Percentiles rank a stretch among this genome's conserved stretches.
Conservation (phyloP, 2,888 invertebrate genomes). For the Clivina fossor region DNA sequence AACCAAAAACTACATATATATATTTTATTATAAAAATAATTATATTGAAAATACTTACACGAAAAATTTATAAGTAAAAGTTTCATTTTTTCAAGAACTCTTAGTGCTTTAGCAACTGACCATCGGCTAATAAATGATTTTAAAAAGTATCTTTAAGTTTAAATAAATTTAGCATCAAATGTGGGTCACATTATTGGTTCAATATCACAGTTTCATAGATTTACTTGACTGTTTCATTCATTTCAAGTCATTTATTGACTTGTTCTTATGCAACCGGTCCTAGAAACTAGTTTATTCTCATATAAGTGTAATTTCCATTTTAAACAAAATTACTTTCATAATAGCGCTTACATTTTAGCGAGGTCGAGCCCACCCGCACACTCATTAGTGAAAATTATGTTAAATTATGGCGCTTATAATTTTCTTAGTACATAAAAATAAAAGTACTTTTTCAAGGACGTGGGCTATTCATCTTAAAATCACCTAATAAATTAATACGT, state of each 20-base stretch:
- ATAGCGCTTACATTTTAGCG: slow-evolving; percentile 10
- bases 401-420: background rate
- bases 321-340: slow-evolving; percentile 19
- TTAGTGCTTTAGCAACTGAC: background rate
- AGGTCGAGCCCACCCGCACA: slow-evolving; percentile 20
- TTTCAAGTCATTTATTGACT: slow-evolving; percentile 24
- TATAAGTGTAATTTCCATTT: slow-evolving; percentile 7
- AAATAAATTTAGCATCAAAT: slow-evolving; percentile 21
- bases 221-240: slow-evolving; percentile 16
- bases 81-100: slow-evolving; percentile 8
- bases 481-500: too few relatives aligned
- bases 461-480: too few relatives aligned
- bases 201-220: slow-evolving; percentile 20
- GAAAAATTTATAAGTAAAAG: background rate
- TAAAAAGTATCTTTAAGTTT: slow-evolving; percentile 17
- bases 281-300: slow-evolving; percentile 19
- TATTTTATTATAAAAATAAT: background rate
- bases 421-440: slow-evolving; percentile 2
- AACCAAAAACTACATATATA: background rate
- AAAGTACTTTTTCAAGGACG: slow-evolving; percentile 5
- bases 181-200: slow-evolving; percentile 24
- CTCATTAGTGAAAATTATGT: slow-evolving; percentile 3
- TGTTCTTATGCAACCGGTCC: slow-evolving; percentile 14
- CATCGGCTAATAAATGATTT: slow-evolving; percentile 10
- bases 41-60: slow-evolving; percentile 1